Conservation (phyloP, 2,888 invertebrate genomes). For the Drosophila anceps region DNA sequence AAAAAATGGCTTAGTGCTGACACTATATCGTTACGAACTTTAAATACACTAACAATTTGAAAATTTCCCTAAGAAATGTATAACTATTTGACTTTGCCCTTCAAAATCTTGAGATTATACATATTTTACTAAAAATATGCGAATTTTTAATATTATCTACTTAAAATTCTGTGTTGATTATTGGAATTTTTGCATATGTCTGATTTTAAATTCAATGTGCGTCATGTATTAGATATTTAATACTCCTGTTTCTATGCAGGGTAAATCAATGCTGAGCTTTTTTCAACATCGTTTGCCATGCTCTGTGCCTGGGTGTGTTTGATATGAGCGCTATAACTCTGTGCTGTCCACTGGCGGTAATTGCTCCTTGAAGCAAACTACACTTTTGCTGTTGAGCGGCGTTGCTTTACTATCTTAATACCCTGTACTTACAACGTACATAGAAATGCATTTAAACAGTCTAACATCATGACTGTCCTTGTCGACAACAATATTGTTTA, state of each 20-base stretch:
- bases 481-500: too few relatives aligned
- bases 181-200: neutral
- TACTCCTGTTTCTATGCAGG: slow-evolving; percentile 11
- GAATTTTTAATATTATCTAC: neutral
- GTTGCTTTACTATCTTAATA: slow-evolving; percentile 39
- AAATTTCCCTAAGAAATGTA: too few relatives aligned
- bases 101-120: neutral
- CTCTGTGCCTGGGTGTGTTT: slow-evolving; percentile 49
- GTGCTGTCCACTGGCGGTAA: slow-evolving; percentile 77
- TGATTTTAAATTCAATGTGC: neutral
- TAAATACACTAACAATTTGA: slow-evolving; percentile 47
- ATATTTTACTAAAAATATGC: neutral
- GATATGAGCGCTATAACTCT: slow-evolving; percentile 73
- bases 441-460: neutral
- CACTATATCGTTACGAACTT: slow-evolving; percentile 17
- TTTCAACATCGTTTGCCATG: slow-evolving; percentile 34
- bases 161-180: neutral
- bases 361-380: slow-evolving; percentile 79
- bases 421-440: slow-evolving; percentile 22
- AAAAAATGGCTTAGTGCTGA: slow-evolving; percentile 28
- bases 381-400: slow-evolving; percentile 53
- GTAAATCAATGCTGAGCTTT: slow-evolving; percentile 37
- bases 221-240: neutral
- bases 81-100: neutral
- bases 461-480: too few relatives aligned